A percentile compares a stretch with the other conserved stretches of the same genome.
Evolutionary conservation across 2,113 vertebrate genomes (phyloP).

Genomic region (chimpanzee (Pan troglodytes)): DNA sequence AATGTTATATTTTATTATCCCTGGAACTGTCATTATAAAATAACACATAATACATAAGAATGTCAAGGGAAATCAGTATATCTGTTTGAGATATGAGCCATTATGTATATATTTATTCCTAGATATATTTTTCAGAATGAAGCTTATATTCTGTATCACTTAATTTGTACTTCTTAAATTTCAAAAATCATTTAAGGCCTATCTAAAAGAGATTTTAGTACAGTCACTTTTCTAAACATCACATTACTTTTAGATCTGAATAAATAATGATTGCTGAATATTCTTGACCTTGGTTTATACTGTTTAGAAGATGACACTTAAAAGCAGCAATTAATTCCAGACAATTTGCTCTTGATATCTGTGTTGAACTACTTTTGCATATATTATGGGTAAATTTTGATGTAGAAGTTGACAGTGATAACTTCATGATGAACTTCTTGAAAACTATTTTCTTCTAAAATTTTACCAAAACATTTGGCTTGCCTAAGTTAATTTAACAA

Average conservation of each 20-base stretch:
- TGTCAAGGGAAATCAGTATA: not conserved
- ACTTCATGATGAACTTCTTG: conserved; percentile 21
- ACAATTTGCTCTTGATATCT: not conserved
- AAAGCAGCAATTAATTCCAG: not conserved
- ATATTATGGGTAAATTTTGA: conserved; percentile 11
- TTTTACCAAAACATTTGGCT: conserved; percentile 40
- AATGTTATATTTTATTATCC: not conserved
- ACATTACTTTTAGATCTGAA: conserved; percentile 31
- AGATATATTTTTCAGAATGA: conserved; percentile 40
- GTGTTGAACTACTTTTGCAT: not conserved
- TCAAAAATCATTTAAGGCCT: conserved; percentile 25
- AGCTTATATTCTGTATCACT: not conserved
- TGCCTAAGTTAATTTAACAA: conserved; percentile 37
- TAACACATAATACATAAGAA: not conserved
- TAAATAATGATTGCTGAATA: conserved; percentile 17
- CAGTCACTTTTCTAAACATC: not conserved
- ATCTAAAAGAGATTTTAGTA: conserved; percentile 27
- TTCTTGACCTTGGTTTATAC: conserved; percentile 13
- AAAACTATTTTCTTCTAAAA: conserved; percentile 40
- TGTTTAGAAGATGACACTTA: not conserved
- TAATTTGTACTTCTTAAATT: not conserved
- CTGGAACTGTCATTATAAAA: conserved; percentile 19
- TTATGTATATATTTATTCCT: not conserved
- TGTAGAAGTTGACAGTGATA: not conserved
- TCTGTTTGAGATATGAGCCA: not conserved